phyloP scores from a whole-genome alignment of 2,797 vertebrate genomes.

The Siniperca obscura region DNA sequence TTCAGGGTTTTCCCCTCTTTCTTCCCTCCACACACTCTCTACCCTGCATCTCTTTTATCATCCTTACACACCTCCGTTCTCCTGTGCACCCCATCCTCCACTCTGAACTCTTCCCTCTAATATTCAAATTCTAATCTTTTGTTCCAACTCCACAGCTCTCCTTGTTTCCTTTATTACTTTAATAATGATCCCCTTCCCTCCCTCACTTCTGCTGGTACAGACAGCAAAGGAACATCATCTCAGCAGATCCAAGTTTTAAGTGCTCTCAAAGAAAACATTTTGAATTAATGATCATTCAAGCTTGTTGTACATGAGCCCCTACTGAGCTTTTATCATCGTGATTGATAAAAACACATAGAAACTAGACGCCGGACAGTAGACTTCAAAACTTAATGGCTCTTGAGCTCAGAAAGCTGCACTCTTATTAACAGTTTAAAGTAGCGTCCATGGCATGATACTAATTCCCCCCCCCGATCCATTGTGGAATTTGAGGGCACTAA shows the following conservation, averaged over 20 bases:
- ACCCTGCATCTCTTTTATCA: constrained; percentile 49
- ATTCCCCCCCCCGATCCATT: no score
- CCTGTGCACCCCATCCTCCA: constrained; percentile 10
- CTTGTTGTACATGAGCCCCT: constrained; percentile 11
- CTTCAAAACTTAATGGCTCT: background rate
- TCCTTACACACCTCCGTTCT: constrained; percentile 37
- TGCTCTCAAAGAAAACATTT: constrained; percentile 25
- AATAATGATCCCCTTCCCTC: background rate
- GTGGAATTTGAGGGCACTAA: no score
- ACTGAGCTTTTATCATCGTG: constrained; percentile 24
- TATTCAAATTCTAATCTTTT: constrained; percentile 53
- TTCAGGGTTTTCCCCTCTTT: constrained; percentile 30
- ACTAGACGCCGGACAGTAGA: background rate
- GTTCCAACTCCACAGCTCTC: constrained; percentile 24
- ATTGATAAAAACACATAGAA: constrained; percentile 20
- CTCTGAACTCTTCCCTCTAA: constrained; percentile 49
- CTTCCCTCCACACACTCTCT: constrained; percentile 4
- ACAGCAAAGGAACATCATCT: constrained; percentile 7
- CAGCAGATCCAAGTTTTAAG: constrained; percentile 8
- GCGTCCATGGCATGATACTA: no score
- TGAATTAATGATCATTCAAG: constrained; percentile 34
- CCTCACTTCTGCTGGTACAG: constrained; percentile 18
- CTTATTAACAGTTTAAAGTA: background rate
- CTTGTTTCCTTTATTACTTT: constrained; percentile 53
- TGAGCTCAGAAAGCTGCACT: background rate